Percentiles rank a stretch among this genome's conserved stretches.
Evolutionary conservation across 92 coral and sea anemone species (phyloP).

Genomic region (Galaxea fascicularis): DNA sequence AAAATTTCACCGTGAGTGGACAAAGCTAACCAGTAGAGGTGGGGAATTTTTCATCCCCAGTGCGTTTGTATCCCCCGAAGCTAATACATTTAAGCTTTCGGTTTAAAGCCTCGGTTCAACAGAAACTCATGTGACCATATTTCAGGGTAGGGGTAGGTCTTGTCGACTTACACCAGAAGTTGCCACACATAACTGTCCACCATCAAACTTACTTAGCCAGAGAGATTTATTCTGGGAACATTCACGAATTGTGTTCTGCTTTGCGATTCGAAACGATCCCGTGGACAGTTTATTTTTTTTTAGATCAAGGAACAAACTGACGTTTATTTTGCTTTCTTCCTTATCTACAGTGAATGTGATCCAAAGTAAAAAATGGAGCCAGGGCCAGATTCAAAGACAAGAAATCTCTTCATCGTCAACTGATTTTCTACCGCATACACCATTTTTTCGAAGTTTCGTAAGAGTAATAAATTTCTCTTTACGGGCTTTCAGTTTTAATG

Average conservation of each 20-base stretch:
- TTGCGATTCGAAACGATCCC: too few relatives aligned
- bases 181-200: not conserved
- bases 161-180: too few relatives aligned
- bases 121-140: too few relatives aligned
- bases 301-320: not conserved
- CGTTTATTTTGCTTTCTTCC: not conserved
- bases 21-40: too few relatives aligned
- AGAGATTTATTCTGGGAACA: too few relatives aligned
- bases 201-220: not conserved
- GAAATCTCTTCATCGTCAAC: not conserved
- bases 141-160: too few relatives aligned
- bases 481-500: not conserved
- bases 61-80: too few relatives aligned
- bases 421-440: not conserved
- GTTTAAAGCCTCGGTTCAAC: too few relatives aligned
- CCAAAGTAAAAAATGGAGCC: not conserved
- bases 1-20: too few relatives aligned
- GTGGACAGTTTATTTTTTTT: not conserved
- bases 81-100: too few relatives aligned
- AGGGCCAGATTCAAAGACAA: not conserved
- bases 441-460: not conserved
- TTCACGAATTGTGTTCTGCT: too few relatives aligned
- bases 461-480: not conserved
- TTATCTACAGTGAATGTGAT: conserved; percentile 10
- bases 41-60: too few relatives aligned